Evolutionary conservation across 2,888 invertebrate species (phyloP), one percentile per base, ranked within the genome.

Genomic region (Aphodius granarius): DNA sequence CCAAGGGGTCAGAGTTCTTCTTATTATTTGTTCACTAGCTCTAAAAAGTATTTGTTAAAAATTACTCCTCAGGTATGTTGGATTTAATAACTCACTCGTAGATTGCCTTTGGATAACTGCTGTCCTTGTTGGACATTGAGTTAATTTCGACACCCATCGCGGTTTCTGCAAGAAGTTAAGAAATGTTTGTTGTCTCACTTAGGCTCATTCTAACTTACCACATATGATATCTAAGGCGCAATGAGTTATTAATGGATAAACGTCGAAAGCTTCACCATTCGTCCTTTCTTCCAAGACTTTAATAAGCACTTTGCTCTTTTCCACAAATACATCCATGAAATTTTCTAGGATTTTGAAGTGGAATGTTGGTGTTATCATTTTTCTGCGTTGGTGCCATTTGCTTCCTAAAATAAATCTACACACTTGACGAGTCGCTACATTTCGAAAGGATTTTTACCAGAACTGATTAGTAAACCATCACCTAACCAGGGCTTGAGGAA

Each of bases 141-240:
- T 73, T 64, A n/a, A 73, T 15, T 15, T 64, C 22, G 13, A 73
- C 73, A 0, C 75, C 75, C 73, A 76, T 73, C 5, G 75, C 68
- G 9, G 75, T 76, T 73, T 76, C 75, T 75, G 65, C 17, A 72
- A 86, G 9, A 16, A 66, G 16, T 62, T 1, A 15, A 63, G 17
- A 23, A 71, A 2, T 19, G 62, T 78, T 43, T 2, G 0, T 2
- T 64, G n/a, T 22, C 13, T 15, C 17, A n/a, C n/a, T 43, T 3
- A 43, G 4, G 43, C 9, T 43, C 13, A 43, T 43, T 9, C 9
- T 3, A 63, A 21, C 81, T 81, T 80, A 85, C 85, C 84, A 78
- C 84, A 84, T 75, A 84, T 85, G 72, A 85, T 81, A 77, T 84
- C 83, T 70, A 85, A 76, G n/a, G 83, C 81, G 72, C 83, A 83